These are phyloP conservation scores for Boleophthalmus pectinirostris DNA, from an alignment of 2,113 vertebrate genomes.

Conservation along the genomic window DNA sequence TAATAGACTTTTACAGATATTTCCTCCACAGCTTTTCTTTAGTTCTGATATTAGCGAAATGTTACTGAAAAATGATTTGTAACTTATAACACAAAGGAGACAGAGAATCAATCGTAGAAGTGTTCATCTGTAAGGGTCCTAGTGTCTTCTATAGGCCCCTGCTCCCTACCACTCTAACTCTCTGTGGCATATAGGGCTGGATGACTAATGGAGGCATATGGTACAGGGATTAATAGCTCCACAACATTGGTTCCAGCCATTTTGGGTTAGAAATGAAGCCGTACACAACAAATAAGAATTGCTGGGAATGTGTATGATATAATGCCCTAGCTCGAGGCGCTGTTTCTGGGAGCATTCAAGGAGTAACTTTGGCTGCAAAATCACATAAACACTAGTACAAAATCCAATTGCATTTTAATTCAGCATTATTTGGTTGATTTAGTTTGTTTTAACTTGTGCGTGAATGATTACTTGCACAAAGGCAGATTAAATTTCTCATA, in stretches of 20 bases:
- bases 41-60: neutral
- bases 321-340: neutral
- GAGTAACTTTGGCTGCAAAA: neutral
- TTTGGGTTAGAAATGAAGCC: neutral
- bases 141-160: neutral
- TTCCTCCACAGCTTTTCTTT: neutral
- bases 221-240: slow-evolving; percentile 8
- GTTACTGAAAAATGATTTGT: neutral
- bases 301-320: neutral
- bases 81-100: neutral
- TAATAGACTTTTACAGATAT: neutral
- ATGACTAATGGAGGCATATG: slow-evolving; percentile 7
- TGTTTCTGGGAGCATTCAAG: neutral
- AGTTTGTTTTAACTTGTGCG: neutral
- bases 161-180: neutral
- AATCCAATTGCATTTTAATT: neutral
- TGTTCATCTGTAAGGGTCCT: neutral
- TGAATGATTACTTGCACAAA: neutral
- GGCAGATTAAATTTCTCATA: neutral
- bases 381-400: neutral
- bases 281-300: neutral
- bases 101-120: slow-evolving; percentile 1
- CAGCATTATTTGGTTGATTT: neutral
- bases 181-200: neutral
- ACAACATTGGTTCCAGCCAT: slow-evolving; percentile 11